Conservation (phyloP, 2,888 invertebrate genomes). For the Drosophila borealis region DNA sequence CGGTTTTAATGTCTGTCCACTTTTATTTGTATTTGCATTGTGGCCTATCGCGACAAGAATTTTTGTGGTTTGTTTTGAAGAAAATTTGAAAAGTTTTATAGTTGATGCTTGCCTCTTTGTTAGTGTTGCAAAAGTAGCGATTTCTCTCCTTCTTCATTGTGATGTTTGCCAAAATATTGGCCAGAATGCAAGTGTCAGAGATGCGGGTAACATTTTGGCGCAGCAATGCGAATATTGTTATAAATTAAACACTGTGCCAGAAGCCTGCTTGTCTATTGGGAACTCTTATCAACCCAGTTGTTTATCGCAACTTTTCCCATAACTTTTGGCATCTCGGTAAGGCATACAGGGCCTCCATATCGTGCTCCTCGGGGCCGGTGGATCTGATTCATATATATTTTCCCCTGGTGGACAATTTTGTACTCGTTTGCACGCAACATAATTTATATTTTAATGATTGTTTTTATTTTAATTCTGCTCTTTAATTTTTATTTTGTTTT, state of each 20-base stretch:
- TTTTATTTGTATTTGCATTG: constrained; percentile 74
- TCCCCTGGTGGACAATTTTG: constrained; percentile 2
- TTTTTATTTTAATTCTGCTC: constrained; percentile 1
- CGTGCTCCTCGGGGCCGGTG: constrained; percentile 10
- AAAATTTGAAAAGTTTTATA: constrained; percentile 53
- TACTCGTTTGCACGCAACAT: constrained; percentile 16
- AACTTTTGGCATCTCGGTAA: constrained; percentile 24
- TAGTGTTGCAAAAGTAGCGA: constrained; percentile 18
- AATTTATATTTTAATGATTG: constrained; percentile 20
- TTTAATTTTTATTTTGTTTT: constrained; percentile 26
- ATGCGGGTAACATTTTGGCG: constrained; percentile 33
- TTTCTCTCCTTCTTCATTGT: constrained; percentile 1
- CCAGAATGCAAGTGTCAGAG: constrained; percentile 43
- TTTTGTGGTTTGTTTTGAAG: constrained; percentile 56
- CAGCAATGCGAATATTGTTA: constrained; percentile 25
- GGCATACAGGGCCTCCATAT: constrained; percentile 13
- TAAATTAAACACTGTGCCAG: constrained; percentile 29
- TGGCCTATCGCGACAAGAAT: constrained; percentile 59
- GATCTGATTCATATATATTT: constrained; percentile 17
- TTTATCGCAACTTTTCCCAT: constrained; percentile 33
- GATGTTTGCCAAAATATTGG: constrained; percentile 28
- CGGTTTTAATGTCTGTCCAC: constrained; percentile 31
- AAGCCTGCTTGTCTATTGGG: constrained; percentile 13
- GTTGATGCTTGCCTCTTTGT: constrained; percentile 13
- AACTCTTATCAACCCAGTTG: constrained; percentile 34